Conservation (phyloP, 2,797 vertebrate species). For the Columba guinea region DNA sequence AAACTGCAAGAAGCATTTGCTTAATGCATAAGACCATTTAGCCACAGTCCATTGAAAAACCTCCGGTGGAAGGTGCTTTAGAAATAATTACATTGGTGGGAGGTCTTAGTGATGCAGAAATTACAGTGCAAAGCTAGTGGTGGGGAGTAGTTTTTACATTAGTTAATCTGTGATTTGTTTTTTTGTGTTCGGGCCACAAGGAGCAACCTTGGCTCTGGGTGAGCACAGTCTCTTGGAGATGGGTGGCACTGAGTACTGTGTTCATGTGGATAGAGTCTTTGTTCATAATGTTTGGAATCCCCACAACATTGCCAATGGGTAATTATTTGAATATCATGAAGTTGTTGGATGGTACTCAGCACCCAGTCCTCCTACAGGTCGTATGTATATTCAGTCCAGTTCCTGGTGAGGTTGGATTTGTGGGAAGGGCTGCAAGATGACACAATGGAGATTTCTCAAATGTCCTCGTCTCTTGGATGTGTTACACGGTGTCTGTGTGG, state of each 20-base stretch:
- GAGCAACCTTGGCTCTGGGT: constrained; percentile 1
- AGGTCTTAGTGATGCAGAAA: background rate
- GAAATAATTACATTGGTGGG: accelerated
- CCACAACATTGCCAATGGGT: background rate
- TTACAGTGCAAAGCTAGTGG: background rate
- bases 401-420: background rate
- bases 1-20: background rate
- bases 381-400: background rate
- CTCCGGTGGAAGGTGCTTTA: background rate
- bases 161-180: background rate
- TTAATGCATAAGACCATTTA: background rate
- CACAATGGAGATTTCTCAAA: background rate
- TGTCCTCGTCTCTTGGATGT: background rate
- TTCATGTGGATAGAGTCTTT: background rate
- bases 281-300: background rate
- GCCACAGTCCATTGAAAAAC: background rate
- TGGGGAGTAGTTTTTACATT: background rate
- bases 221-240: constrained; percentile 4
- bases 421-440: background rate
- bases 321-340: background rate
- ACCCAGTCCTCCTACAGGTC: accelerated
- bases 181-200: background rate
- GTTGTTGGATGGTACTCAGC: too few relatives aligned
- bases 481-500: accelerated
- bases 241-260: background rate